A percentile compares a stretch with the other conserved stretches of the same genome.
Evolutionary conservation across 2,888 invertebrate species (phyloP).

Genomic region (Caenorhabditis panamensis): DNA sequence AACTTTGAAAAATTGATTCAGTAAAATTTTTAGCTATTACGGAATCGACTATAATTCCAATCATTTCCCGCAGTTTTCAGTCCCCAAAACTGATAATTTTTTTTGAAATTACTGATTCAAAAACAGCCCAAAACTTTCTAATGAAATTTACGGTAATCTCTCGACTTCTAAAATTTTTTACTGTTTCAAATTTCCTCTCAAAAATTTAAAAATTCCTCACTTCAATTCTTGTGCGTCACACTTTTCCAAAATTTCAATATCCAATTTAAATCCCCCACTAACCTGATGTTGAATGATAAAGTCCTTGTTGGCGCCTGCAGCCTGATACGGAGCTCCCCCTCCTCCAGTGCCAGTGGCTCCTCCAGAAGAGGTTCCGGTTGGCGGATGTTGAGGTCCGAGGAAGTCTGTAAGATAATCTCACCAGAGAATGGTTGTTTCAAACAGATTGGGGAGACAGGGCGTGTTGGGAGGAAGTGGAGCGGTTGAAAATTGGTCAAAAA

Average conservation of each 20-base stretch:
- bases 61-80: too few relatives aligned
- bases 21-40: too few relatives aligned
- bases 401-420: conserved; percentile 57
- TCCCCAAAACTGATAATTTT: too few relatives aligned
- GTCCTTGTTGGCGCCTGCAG: conserved; percentile 23
- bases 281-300: conserved; percentile 52
- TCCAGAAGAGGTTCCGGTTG: conserved; percentile 6
- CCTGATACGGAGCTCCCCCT: conserved; percentile 26
- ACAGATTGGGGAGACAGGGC: neutral
- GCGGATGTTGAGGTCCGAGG: conserved; percentile 42
- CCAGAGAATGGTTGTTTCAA: conserved; percentile 22
- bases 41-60: too few relatives aligned
- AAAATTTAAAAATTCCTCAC: too few relatives aligned
- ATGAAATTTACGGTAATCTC: too few relatives aligned
- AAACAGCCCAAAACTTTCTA: too few relatives aligned
- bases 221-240: too few relatives aligned
- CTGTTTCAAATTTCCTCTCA: too few relatives aligned
- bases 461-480: neutral
- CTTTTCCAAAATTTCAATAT: neutral
- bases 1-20: too few relatives aligned
- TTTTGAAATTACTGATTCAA: too few relatives aligned
- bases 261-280: neutral
- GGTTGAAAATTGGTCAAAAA: neutral
- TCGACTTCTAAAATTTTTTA: too few relatives aligned
- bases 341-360: neutral